phyloP scores from a whole-genome alignment of 2,888 invertebrate species.

The Odiellus spinosus region DNA sequence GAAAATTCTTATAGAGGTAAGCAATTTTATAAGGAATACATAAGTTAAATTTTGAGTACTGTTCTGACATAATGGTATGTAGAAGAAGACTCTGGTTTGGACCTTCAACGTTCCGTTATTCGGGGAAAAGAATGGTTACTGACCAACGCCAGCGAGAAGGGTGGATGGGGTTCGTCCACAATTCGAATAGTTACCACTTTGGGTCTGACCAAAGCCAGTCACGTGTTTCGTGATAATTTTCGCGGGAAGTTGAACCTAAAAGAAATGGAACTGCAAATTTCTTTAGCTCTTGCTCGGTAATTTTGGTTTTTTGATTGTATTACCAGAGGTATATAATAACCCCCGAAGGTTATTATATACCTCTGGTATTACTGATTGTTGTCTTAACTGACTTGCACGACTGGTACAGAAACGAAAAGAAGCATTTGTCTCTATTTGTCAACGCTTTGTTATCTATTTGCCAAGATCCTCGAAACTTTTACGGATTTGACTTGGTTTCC shows the following conservation, averaged over 20 bases:
- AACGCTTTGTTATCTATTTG: neutral
- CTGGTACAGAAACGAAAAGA: too few species aligned
- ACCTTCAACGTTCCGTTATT: neutral
- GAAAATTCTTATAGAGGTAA: too few species aligned
- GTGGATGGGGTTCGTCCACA: neutral
- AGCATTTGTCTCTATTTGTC: neutral
- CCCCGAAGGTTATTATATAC: too few species aligned
- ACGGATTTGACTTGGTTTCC: neutral
- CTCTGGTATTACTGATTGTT: too few species aligned
- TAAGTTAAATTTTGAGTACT: too few species aligned
- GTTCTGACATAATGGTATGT: too few species aligned
- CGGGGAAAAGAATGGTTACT: neutral
- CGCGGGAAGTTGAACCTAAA: neutral
- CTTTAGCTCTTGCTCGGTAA: neutral
- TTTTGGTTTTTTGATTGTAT: too few species aligned
- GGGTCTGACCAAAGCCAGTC: neutral
- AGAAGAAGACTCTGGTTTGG: neutral
- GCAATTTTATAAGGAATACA: too few species aligned
- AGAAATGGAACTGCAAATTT: neutral
- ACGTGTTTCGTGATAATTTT: neutral
- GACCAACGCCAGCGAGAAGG: neutral
- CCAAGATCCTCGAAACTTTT: neutral
- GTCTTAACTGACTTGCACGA: too few species aligned
- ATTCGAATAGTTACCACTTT: neutral
- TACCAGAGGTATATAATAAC: too few species aligned